Evolutionary conservation across 2,113 vertebrate species (phyloP), one percentile per base, ranked within the genome.

Genomic region (Petromus typicus): DNA sequence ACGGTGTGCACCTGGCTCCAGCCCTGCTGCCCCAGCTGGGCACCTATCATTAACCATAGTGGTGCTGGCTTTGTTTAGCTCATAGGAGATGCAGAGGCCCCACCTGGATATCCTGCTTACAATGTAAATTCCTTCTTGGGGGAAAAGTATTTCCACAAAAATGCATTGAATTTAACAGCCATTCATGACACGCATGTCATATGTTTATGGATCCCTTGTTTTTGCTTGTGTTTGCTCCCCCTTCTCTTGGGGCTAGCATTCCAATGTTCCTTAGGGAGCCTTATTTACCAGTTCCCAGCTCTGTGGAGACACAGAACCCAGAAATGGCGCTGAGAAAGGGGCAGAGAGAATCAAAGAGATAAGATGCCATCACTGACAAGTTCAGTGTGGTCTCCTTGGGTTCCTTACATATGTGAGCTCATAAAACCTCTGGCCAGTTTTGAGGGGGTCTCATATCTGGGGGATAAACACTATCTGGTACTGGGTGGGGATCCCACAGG

Each of bases 141-240:
- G 22, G 4, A 18, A 37, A 64, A 66, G 40, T 25, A 51, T 23
- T 57, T 86, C 93, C 87, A 67, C n/a, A 82, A 63, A 90, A 82
- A 69, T 59, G 23, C 88, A 67, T 0, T 51, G 82, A 83, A 67
- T 75, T 63, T 30, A 71, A 75, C 18, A 59, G 27, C 59, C 30
- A 37, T 14, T 17, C 43, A 2, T 27, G 54, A 51, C 18, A 20
- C 1, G 7, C 0, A 4, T 5, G 5, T 61, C 13, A 30, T 11
- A 2, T 40, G 54, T 34, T 75, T 56, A 27, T 66, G 40, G 79
- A 25, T 45, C 43, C 91, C n/a, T 45, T 66, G 43, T 27, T 81
- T 85, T 67, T 56, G 23, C n/a, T 51, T 87, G 10, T 22, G 45
- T 40, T 45, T 86, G n/a, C 51, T 61, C 20, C 22, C 9, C 20